A percentile compares a stretch with the other conserved stretches of the same genome.
Conservation (phyloP, 2,888 invertebrate species). For the Trissonchulus sp. region DNA sequence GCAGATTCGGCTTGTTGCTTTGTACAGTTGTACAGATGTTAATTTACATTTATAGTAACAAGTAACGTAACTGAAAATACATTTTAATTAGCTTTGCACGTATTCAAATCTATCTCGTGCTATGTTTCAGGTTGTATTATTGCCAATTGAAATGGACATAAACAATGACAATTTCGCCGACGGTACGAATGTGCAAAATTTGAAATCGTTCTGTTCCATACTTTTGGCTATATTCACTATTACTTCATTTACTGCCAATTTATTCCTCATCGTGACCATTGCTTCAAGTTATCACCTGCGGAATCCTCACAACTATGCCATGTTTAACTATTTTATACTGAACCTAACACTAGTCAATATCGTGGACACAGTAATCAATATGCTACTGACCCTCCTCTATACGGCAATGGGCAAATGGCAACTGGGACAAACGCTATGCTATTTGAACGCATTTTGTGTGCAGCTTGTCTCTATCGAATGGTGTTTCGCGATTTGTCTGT, state of each 20-base stretch:
- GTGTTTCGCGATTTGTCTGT: constrained; percentile 36
- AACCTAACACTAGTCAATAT: constrained; percentile 38
- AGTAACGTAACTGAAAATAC: too few species aligned
- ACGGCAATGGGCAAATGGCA: constrained; percentile 37
- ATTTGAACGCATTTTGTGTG: constrained; percentile 39
- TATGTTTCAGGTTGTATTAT: too few species aligned
- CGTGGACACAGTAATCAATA: constrained; percentile 39
- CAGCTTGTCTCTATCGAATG: constrained; percentile 40
- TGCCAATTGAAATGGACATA: too few species aligned
- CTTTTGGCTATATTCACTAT: constrained; percentile 40
- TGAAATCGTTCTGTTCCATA: constrained; percentile 39
- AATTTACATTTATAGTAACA: too few species aligned
- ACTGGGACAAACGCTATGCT: constrained; percentile 37
- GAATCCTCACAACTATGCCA: constrained; percentile 35
- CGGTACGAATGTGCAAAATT: constrained; percentile 25
- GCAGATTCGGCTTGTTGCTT: too few species aligned
- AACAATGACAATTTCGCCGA: too few species aligned
- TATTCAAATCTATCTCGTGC: too few species aligned
- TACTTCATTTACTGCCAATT: constrained; percentile 39
- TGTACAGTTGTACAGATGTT: too few species aligned
- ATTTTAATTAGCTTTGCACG: too few species aligned
- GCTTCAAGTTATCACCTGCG: constrained; percentile 41
- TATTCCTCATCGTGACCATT: constrained; percentile 41
- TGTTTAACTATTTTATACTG: constrained; percentile 34
- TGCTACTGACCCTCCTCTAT: constrained; percentile 38